Evolutionary conservation across 2,113 vertebrate genomes (phyloP), one percentile per base, ranked within the genome.

Genomic region (Datnioides undecimradiatus): DNA sequence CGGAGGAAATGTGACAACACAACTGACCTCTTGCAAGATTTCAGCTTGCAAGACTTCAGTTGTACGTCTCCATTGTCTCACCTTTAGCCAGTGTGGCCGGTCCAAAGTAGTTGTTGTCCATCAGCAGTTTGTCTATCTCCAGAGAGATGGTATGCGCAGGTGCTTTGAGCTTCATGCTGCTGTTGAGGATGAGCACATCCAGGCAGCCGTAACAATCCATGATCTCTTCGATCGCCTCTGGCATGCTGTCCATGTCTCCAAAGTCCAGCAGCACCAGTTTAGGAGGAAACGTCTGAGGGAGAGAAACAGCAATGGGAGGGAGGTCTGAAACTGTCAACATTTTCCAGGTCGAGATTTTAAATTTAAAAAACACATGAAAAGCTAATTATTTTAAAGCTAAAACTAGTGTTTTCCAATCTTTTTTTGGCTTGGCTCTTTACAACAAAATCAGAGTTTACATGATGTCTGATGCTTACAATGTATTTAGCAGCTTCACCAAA

Each of bases 51-150:
- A 3, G 7, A n/a, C 16, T 8, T 0, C 7, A 3, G 2, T 5
- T 1, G 17, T 12, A 0, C 2, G 31, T 69, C 52, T 19, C 19
- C 19, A 12, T 46, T 6, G 0, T 43, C 1, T 93, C n/a, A 99
- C 98, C 97, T 97, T 99, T 99, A 41, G 96, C 96, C 89, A 99
- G 85, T 0, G 97, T 97, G 87, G 96, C 92, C 5, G 98, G 97
- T 21, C 97, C 98, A 75, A 99, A 99, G 88, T 98, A 99, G 84
- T 99, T 99, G 86, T 95, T 95, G 62, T 99, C 96, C 97, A 99
- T 99, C 41, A 99, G 95, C 34, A 96, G 93, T 88, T 95, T 96
- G 89, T 99, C 98, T 25, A 96, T 93, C 76, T 99, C 95, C 93
- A 99, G 83, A 8, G 97, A 96, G 72, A 97, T 88, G 62, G 88